Percentiles rank a stretch among this genome's conserved stretches.
phyloP scores from a whole-genome alignment of 2,888 invertebrate genomes.

The Adela reaumurella region DNA sequence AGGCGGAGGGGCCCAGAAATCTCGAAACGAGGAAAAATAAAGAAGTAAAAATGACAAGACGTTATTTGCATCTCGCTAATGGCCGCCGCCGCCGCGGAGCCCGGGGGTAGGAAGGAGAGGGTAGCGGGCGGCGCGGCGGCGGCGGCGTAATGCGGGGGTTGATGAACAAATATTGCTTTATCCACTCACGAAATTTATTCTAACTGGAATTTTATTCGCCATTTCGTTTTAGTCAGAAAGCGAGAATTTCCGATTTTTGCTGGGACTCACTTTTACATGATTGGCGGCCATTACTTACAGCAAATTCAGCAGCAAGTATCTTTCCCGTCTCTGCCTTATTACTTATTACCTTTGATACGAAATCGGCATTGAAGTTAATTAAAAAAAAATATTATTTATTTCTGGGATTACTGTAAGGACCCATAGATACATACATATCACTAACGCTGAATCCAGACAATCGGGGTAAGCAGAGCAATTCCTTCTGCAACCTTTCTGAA shows the following conservation, averaged over 20 bases:
- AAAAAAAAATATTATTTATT: too few species aligned
- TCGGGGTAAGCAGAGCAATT: too few species aligned
- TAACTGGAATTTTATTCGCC: constrained; percentile 41
- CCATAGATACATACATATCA: too few species aligned
- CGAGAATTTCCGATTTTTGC: not conserved
- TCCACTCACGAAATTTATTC: constrained; percentile 54
- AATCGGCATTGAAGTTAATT: too few species aligned
- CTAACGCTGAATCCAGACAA: too few species aligned
- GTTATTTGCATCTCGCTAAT: constrained; percentile 56
- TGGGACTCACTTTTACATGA: not conserved
- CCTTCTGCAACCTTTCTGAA: too few species aligned
- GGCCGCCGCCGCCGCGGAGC: constrained; percentile 30
- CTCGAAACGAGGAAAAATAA: constrained; percentile 42
- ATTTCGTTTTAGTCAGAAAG: not conserved
- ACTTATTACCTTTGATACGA: too few species aligned
- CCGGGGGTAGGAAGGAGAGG: not conserved
- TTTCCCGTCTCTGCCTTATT: too few species aligned
- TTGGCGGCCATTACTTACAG: not conserved
- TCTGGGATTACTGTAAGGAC: too few species aligned
- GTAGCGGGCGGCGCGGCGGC: not conserved
- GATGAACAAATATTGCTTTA: constrained; percentile 56
- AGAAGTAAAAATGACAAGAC: constrained; percentile 55
- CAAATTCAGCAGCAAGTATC: too few species aligned
- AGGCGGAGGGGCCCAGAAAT: constrained; percentile 23
- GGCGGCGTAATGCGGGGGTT: constrained; percentile 44